Conservation (phyloP, 1,140 invertebrate genomes). For the Tetragonula clypearis region DNA sequence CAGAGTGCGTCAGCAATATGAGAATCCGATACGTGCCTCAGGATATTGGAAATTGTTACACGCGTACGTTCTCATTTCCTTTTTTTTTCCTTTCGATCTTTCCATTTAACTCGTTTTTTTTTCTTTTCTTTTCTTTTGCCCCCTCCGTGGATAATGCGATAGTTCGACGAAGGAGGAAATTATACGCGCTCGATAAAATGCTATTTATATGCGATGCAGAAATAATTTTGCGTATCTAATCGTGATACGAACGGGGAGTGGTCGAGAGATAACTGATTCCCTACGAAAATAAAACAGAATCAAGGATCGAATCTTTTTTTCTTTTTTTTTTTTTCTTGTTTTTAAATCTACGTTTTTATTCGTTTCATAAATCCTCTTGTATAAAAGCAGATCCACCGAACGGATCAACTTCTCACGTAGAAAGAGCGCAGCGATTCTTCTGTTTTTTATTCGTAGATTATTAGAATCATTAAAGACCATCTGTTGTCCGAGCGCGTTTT, state of each 20-base stretch:
- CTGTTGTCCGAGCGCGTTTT: too few species aligned
- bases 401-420: too few species aligned
- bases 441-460: too few species aligned
- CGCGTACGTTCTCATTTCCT: slow-evolving; percentile 64
- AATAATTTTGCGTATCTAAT: not conserved
- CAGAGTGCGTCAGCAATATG: slow-evolving; percentile 62
- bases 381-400: too few species aligned
- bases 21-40: slow-evolving; percentile 76
- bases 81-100: too few species aligned
- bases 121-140: not conserved
- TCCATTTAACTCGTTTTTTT: not conserved
- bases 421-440: too few species aligned
- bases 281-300: not conserved
- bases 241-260: not conserved
- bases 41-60: slow-evolving; percentile 70
- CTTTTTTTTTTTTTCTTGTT: not conserved
- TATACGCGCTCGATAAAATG: not conserved
- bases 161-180: not conserved
- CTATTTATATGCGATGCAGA: not conserved
- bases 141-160: not conserved
- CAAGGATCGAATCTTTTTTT: not conserved
- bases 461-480: too few species aligned
- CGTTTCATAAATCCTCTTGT: too few species aligned
- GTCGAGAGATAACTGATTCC: not conserved
- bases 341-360: too few species aligned